Evolutionary conservation across 2,113 vertebrate species (phyloP), one percentile per base, ranked within the genome.

Genomic region (Cololabis saira): DNA sequence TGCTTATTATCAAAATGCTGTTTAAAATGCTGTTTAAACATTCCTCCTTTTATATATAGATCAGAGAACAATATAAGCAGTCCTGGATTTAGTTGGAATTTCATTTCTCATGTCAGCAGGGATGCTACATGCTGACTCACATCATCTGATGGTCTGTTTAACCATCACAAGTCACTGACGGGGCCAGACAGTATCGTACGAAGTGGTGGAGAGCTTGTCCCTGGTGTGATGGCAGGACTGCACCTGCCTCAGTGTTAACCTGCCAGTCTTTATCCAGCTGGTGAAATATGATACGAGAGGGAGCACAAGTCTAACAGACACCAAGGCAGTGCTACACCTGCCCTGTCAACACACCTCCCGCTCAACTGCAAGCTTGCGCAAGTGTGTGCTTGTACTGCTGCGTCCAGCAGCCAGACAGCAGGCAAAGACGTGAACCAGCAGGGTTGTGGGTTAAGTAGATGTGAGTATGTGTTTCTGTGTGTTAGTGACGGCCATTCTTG

Each of bases 271-370:
- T 68, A 81, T 87, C 80, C 84, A 78, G 74, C 62, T 64, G 82
- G 53, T 63, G 57, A 59, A 80, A 78, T 80, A 86, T 71, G 82
- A 87, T 78, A 68, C 74, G 76, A 76, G 60, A 76, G 10, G 22
- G 50, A 65, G 77, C 66, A 15, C 49, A n/a, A 64, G 60, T 56
- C 61, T 60, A 48, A 67, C 60, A 57, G 24, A 76, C 79, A 64
- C 69, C 56, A 68, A 61, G 79, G 68, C 74, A 75, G 76, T 21
- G 12, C 45, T 59, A 74, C 65, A 72, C 61, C 84, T 81, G 78
- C 74, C 73, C 71, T 67, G 86, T 87, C 89, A 86, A 83, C 68
- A 85, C 85, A 86, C 85, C 84, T 87, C 82, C 82, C 80, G 78
- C 78, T 83, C 21, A 16, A 66, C 74, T 13, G 62, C 4, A 61